Evolutionary conservation across 2,888 invertebrate genomes (phyloP), one percentile per base, ranked within the genome.

Genomic region (Hirudinaria manillensis): DNA sequence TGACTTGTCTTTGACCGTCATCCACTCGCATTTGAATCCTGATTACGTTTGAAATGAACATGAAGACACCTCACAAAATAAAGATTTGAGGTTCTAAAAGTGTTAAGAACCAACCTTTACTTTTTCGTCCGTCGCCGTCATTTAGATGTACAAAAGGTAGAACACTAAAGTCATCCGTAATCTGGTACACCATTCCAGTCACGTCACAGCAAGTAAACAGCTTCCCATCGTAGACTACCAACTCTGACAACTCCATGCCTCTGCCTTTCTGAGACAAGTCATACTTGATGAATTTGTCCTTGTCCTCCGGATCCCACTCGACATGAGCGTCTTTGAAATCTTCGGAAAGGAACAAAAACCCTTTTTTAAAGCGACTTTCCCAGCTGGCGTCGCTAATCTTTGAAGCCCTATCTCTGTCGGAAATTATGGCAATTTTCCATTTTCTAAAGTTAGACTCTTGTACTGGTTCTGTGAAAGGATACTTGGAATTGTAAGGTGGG

Each of bases 1-100:
- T 29, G 90, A 87, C 77, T 92, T 89, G 84, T 94, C 91, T 85
- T 94, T 94, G 0, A 97, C 91, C 0, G 96, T 91, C 6, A 94
- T 93, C 98, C 99, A 99, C 86, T 98, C 98, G 3, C 92, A 90
- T 85, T 99, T 99, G 83, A 95, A 96, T 4, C 97, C 90, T 45
- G 45, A 16, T 38, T 38, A 10, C 3, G 3, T 6, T 6, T 16
- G 21, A 16, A 16, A 53, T 53, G 21, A 53, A 53, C 13, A 53
- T 53, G 21, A 53, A 45, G 13, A 16, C 45, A n/a, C n/a, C n/a
- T n/a, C n/a, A n/a, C n/a, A n/a, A n/a, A n/a, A n/a, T n/a, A n/a
- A n/a, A n/a, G n/a, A n/a, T n/a, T n/a, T n/a, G n/a, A n/a, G n/a
- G n/a, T n/a, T n/a, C n/a, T n/a, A n/a, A n/a, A n/a, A n/a, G n/a